Base-by-base conservation (phyloP, 2,888 invertebrate genomes). In the Cheilosia pagana region DNA sequence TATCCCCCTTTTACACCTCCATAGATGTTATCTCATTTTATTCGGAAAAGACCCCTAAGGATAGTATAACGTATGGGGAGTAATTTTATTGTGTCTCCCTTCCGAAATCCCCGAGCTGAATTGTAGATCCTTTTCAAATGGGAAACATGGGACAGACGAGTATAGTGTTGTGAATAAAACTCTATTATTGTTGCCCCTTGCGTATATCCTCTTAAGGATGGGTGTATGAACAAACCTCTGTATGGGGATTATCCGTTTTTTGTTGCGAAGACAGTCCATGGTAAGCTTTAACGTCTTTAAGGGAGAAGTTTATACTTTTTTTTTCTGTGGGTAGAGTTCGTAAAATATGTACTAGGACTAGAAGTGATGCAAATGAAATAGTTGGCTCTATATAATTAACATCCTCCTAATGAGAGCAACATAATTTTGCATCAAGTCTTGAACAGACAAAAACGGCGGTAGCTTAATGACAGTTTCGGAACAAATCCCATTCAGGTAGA, bases 61-160 rank as follows among this genome's bases (percentile, higher is more conserved):
- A 68, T 43, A 14, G 39, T 35, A 57, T 57, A 57, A 57, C 45
- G 25, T 45, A 70, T 23, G 19, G 57, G 23, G 55, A 28, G 25
- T 19, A 48, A 43, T 35, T 57, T 63, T 63, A 71, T 48, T 59
- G 59, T 28, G 41, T 28, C 23, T 41, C 35, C 23, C 28, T 45
- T 57, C 23, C 31, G 6, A 74, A 74, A 41, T 67, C 65, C 65
- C 74, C 28, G 8, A 65, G 65, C 57, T 65, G 25, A 43, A 12
- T 28, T 63, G 43, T 45, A 48, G 63, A 63, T 63, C 53, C 63
- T 48, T 74, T 48, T 57, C 45, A 57, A 75, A 75, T 53, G 48
- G 55, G 48, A 65, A 48, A 48, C 52, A 75, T 48, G 19, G 57
- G 48, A 75, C 28, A 65, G 7, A 23, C 21, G 23, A 50, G 16